Evolutionary conservation across 2,797 vertebrate genomes (phyloP).

Genomic region (Acrocephalus scirpaceus): DNA sequence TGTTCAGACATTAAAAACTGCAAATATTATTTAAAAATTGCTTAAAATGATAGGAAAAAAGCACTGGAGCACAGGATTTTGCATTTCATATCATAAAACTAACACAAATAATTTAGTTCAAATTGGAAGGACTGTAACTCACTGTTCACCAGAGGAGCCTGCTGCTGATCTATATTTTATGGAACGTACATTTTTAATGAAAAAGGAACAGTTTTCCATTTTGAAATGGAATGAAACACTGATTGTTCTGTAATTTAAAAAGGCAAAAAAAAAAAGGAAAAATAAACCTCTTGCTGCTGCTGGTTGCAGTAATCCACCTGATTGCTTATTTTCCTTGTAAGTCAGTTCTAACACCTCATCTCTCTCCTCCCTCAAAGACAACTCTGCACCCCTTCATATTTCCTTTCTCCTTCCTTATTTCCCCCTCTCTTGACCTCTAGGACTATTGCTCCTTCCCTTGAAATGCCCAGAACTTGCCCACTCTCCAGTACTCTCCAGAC

Average conservation of each 20-base stretch:
- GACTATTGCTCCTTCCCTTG: neutral
- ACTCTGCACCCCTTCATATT: neutral
- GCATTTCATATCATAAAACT: conserved; percentile 67
- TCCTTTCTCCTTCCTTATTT: neutral
- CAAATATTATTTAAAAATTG: conserved; percentile 36
- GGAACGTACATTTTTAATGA: conserved; percentile 74
- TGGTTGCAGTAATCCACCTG: neutral
- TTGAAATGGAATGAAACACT: conserved; percentile 61
- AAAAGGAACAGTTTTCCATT: conserved; percentile 56
- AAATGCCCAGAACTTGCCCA: neutral
- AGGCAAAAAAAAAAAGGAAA: neutral
- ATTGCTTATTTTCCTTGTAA: neutral
- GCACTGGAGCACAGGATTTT: conserved; percentile 35
- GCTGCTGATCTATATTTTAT: conserved; percentile 77
- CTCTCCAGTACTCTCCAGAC: neutral
- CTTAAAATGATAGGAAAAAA: conserved; percentile 57
- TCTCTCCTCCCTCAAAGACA: neutral
- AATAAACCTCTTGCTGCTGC: neutral
- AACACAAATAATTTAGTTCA: conserved; percentile 74
- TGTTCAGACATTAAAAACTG: conserved; percentile 30
- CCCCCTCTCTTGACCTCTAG: fast-evolving
- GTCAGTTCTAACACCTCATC: neutral
- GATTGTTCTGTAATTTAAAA: conserved; percentile 48
- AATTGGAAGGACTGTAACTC: conserved; percentile 60
- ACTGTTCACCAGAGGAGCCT: conserved; percentile 64